phyloP scores from a whole-genome alignment of 2,113 vertebrate genomes.

The Irena cyanogastra region DNA sequence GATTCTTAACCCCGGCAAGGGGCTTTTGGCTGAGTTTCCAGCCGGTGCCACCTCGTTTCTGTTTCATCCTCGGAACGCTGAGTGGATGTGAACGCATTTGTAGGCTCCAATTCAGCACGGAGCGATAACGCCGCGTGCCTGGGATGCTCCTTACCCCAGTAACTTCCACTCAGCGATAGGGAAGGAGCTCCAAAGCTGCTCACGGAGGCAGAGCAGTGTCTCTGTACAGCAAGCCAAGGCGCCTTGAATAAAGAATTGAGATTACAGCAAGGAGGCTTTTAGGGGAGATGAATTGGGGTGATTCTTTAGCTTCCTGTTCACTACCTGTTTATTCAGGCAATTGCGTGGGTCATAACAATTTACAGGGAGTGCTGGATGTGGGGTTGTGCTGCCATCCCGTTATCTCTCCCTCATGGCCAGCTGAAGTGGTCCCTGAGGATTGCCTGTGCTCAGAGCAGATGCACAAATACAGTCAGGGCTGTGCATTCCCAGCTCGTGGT shows the following conservation, averaged over 20 bases:
- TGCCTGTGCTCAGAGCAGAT: background rate
- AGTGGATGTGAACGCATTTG: background rate
- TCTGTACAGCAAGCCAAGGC: background rate
- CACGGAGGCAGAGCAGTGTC: background rate
- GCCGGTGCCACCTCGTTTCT: background rate
- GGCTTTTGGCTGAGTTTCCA: background rate
- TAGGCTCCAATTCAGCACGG: background rate
- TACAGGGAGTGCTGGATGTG: background rate
- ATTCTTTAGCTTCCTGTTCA: background rate
- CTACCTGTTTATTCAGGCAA: background rate
- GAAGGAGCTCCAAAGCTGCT: background rate
- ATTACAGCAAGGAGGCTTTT: background rate
- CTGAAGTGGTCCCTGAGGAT: background rate
- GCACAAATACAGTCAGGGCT: background rate
- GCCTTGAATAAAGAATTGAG: background rate
- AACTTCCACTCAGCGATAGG: background rate
- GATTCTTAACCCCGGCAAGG: background rate
- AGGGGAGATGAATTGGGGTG: background rate
- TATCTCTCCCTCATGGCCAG: background rate
- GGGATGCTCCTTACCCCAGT: background rate
- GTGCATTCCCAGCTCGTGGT: background rate
- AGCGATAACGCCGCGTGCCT: accelerated
- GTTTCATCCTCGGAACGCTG: background rate
- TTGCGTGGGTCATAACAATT: background rate
- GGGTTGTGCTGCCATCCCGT: background rate